A percentile compares a stretch with the other conserved stretches of the same genome.
phyloP scores from a whole-genome alignment of 2,888 invertebrate species.

The Lasioglossum calceatum region DNA sequence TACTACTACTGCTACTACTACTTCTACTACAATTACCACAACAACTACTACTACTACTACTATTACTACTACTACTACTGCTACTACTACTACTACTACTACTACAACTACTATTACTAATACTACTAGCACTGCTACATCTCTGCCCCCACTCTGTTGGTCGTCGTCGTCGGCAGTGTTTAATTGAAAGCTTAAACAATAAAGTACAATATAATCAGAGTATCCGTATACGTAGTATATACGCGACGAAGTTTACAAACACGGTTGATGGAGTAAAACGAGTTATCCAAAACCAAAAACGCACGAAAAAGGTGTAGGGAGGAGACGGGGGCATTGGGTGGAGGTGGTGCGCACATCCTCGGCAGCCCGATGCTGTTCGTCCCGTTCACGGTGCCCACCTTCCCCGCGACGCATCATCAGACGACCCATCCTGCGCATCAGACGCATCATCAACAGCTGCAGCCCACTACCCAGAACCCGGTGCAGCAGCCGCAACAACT shows the following conservation, averaged over 20 bases:
- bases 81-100: slow-evolving; percentile 34
- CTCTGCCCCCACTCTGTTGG: slow-evolving; percentile 63
- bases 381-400: slow-evolving; percentile 84
- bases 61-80: slow-evolving; percentile 46
- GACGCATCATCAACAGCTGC: slow-evolving; percentile 81
- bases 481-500: slow-evolving; percentile 77
- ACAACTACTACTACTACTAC: slow-evolving; percentile 39
- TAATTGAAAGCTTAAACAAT: slow-evolving; percentile 40
- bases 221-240: slow-evolving; percentile 64
- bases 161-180: slow-evolving; percentile 68
- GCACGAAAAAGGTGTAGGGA: slow-evolving; percentile 83
- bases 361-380: slow-evolving; percentile 85
- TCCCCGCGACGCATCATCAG: slow-evolving; percentile 83
- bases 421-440: slow-evolving; percentile 80
- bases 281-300: slow-evolving; percentile 72
- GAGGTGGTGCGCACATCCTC: slow-evolving; percentile 84
- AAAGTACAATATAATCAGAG: slow-evolving; percentile 54
- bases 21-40: slow-evolving; percentile 44
- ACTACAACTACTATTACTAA: slow-evolving; percentile 40
- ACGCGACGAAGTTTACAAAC: slow-evolving; percentile 62
- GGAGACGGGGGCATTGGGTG: slow-evolving; percentile 84
- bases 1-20: slow-evolving; percentile 52
- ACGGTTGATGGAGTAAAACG: slow-evolving; percentile 65
- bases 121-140: slow-evolving; percentile 53
- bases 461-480: slow-evolving; percentile 77